A percentile compares a stretch with the other conserved stretches of the same genome.
Conservation (phyloP, 2,888 invertebrate species). For the Drosophila ustulata region DNA sequence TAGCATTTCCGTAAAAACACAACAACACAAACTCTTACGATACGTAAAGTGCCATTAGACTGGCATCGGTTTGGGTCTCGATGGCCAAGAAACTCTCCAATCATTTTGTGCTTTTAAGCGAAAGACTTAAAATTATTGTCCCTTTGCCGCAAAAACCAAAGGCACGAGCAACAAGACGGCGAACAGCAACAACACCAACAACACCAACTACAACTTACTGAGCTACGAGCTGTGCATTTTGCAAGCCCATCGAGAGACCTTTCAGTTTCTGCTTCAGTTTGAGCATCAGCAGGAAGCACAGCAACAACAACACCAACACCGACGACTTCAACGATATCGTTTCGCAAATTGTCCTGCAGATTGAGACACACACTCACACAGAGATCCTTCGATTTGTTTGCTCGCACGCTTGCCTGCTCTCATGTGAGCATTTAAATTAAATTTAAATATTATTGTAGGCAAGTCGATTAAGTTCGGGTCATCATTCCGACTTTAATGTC, state of each 20-base stretch:
- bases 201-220: slow-evolving; percentile 45
- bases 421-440: slow-evolving; percentile 82
- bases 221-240: slow-evolving; percentile 31
- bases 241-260: slow-evolving; percentile 35
- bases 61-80: slow-evolving; percentile 38
- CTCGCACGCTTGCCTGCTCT: slow-evolving; percentile 50
- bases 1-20: slow-evolving; percentile 49
- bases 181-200: slow-evolving; percentile 39
- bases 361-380: slow-evolving; percentile 54
- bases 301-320: background rate
- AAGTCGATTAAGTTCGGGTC: slow-evolving; percentile 79
- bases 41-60: slow-evolving; percentile 66
- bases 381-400: slow-evolving; percentile 66
- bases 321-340: slow-evolving; percentile 44
- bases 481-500: slow-evolving; percentile 73
- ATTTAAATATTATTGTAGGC: slow-evolving; percentile 82
- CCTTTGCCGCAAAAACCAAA: slow-evolving; percentile 49
- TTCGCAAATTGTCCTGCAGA: slow-evolving; percentile 72
- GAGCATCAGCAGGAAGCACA: slow-evolving; percentile 8
- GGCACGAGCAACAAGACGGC: slow-evolving; percentile 16
- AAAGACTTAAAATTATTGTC: slow-evolving; percentile 69
- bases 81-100: slow-evolving; percentile 53
- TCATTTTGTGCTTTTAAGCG: slow-evolving; percentile 77
- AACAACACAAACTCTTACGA: slow-evolving; percentile 18
- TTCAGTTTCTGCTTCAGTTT: slow-evolving; percentile 1